Conservation (phyloP, 2,797 vertebrate genomes). For the Lindbergichthys nudifrons region DNA sequence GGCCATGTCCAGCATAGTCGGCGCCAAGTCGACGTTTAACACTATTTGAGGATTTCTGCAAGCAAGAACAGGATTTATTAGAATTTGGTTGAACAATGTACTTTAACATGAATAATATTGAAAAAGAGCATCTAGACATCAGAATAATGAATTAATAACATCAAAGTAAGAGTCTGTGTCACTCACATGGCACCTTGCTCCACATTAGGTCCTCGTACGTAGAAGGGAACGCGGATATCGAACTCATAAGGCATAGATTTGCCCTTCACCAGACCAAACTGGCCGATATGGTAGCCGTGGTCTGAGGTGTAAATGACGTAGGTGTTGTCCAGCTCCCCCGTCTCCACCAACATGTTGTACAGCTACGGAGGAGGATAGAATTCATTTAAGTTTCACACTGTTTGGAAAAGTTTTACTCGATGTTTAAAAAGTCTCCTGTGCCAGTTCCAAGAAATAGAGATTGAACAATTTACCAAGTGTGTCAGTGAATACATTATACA, state of each 20-base stretch:
- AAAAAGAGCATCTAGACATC: background rate
- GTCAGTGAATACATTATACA: constrained; percentile 76
- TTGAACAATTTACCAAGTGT: constrained; percentile 75
- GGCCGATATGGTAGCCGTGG: constrained; percentile 97
- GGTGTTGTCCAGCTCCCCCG: constrained; percentile 94
- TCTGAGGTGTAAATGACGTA: constrained; percentile 97
- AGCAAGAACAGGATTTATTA: background rate
- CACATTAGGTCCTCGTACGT: constrained; percentile 94
- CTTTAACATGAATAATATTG: background rate
- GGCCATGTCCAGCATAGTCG: constrained; percentile 96
- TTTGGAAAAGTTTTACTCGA: constrained; percentile 47
- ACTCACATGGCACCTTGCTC: constrained; percentile 95
- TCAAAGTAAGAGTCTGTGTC: background rate
- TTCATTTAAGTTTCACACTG: constrained; percentile 34
- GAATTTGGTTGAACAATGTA: background rate
- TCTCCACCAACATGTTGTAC: constrained; percentile 92
- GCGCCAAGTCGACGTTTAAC: constrained; percentile 94
- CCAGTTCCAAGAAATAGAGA: constrained; percentile 62
- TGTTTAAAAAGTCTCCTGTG: constrained; percentile 63
- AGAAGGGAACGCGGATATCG: constrained; percentile 97
- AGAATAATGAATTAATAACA: background rate
- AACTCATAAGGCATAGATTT: constrained; percentile 99
- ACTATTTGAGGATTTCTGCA: constrained; percentile 93
- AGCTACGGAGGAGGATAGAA: constrained; percentile 81
- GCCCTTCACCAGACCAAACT: constrained; percentile 97